Conservation (phyloP, 2,888 invertebrate species). For the Oligia latruncula region DNA sequence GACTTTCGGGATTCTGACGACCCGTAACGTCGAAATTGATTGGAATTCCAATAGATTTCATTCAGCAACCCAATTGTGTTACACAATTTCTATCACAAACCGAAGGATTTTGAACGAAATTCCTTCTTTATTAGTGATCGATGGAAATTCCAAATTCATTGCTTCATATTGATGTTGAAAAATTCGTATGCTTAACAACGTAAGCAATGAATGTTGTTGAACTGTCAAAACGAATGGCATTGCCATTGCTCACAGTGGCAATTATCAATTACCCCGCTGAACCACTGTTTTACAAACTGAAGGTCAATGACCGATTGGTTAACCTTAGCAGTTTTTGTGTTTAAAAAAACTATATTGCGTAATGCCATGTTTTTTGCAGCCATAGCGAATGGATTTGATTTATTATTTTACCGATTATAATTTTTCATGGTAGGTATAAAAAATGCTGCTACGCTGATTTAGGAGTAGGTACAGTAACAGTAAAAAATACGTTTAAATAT, state of each 20-base stretch:
- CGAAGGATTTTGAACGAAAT: too few species aligned
- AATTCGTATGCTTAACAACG: too few species aligned
- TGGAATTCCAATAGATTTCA: too few species aligned
- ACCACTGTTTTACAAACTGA: not conserved
- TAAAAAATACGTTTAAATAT: not conserved
- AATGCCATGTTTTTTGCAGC: slow-evolving; percentile 7
- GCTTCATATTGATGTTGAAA: too few species aligned
- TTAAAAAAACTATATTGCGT: slow-evolving; percentile 2
- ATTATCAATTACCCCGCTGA: too few species aligned
- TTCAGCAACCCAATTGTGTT: too few species aligned
- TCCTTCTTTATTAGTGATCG: too few species aligned
- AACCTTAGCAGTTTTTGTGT: not conserved
- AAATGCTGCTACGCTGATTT: slow-evolving; percentile 5
- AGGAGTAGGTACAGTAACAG: not conserved
- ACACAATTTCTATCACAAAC: too few species aligned
- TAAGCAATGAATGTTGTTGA: too few species aligned
- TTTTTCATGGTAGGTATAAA: slow-evolving; percentile 14
- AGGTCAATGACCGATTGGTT: not conserved
- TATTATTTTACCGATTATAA: slow-evolving; percentile 44
- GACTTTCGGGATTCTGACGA: too few species aligned
- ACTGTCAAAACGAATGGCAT: not conserved
- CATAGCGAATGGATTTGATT: slow-evolving; percentile 30
- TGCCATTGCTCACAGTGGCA: not conserved
- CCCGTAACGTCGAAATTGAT: too few species aligned
- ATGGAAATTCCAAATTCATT: too few species aligned